phyloP scores from a whole-genome alignment of 2,113 vertebrate species.

The Pimephales promelas region DNA sequence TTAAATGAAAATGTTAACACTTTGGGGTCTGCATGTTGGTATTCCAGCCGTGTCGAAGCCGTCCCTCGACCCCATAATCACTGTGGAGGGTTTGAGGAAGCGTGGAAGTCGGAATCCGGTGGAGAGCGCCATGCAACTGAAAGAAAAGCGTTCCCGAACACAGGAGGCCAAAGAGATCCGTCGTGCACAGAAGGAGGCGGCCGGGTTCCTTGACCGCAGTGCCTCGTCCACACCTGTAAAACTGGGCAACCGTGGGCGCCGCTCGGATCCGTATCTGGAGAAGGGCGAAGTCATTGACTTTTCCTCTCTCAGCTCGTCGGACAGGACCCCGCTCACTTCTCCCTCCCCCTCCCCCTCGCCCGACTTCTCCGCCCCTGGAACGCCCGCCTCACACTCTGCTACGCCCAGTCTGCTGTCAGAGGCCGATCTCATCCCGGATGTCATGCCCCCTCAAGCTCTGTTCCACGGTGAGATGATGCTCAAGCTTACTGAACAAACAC shows the following conservation, averaged over 20 bases:
- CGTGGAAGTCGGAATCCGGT: slow-evolving; percentile 87
- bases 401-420: slow-evolving; percentile 94
- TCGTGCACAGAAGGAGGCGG: slow-evolving; percentile 92
- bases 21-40: neutral
- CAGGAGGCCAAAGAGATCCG: slow-evolving; percentile 98
- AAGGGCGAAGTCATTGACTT: slow-evolving; percentile 96
- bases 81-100: slow-evolving; percentile 89
- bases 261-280: slow-evolving; percentile 84
- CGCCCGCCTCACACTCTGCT: slow-evolving; percentile 91
- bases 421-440: slow-evolving; percentile 94
- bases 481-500: neutral
- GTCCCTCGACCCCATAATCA: slow-evolving; percentile 86
- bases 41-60: slow-evolving; percentile 77
- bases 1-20: neutral
- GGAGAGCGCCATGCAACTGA: slow-evolving; percentile 94
- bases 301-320: slow-evolving; percentile 93
- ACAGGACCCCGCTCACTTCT: slow-evolving; percentile 91
- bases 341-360: slow-evolving; percentile 91
- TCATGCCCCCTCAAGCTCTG: slow-evolving; percentile 94
- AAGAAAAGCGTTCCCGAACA: slow-evolving; percentile 94
- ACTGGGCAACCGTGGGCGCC: slow-evolving; percentile 69
- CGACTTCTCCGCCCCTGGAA: slow-evolving; percentile 95
- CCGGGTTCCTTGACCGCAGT: slow-evolving; percentile 82
- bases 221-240: slow-evolving; percentile 88
- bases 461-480: slow-evolving; percentile 86